Evolutionary conservation across 2,113 vertebrate genomes (phyloP), one percentile per base, ranked within the genome.

Genomic region (Leiothrix lutea): DNA sequence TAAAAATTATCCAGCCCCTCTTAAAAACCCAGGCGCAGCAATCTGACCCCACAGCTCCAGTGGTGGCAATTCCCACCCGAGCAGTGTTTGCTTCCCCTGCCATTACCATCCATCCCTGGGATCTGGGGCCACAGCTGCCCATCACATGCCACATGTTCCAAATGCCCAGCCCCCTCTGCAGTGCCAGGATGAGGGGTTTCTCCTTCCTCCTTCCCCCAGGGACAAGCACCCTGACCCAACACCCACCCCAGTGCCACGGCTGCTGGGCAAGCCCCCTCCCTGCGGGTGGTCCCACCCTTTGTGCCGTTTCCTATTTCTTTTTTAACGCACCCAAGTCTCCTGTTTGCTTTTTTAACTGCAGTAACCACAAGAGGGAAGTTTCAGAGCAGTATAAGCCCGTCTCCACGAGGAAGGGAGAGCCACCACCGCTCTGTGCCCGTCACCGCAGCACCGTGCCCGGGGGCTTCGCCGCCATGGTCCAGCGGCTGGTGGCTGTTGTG

Each of bases 321-420:
- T 42, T 80, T 35, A 56, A 77, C 31, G 50, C 6, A 4, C 87
- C 90, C 38, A 4, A 58, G 69, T 67, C 93, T 96, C 92, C 94
- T 29, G 62, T 92, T 92, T 88, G 92, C 90, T 86, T 90, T 93
- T 86, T 80, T 51, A 80, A 66, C 90, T 93, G 94, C 88, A 86
- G 79, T 80, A 94, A 86, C 96, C 96, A 93, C 92, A 90, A 94
- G 95, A 96, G 96, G 95, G 96, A 95, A 95, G 96, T 96, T 97
- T 94, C 14, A n/a, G 94, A 90, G 93, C 67, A 0, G 80, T 64
- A 15, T 2, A 33, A 95, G 81, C 78, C 80, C 4, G 2, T 75
- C 90, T 85, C 56, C 5, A 3, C 13, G 6, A 29, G 83, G 80
- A 91, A 67, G 89, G 78, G 48, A 86, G 54, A 80, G 56, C 51